phyloP scores from a whole-genome alignment of 2,797 vertebrate genomes.

The Cossypha heuglini region DNA sequence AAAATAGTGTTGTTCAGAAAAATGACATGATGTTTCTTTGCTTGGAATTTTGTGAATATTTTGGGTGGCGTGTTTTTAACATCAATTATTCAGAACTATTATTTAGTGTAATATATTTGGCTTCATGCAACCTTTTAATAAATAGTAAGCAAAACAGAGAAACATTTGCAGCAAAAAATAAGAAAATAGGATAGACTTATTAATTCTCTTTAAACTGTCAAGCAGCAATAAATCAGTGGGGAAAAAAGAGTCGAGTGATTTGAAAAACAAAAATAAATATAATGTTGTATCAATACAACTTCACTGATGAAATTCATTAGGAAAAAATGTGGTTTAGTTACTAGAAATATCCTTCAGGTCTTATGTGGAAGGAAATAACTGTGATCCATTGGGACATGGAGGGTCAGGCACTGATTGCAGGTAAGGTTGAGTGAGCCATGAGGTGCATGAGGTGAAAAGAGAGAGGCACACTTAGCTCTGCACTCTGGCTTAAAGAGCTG shows the following conservation, averaged over 20 bases:
- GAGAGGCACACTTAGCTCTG: not conserved
- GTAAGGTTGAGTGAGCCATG: not conserved
- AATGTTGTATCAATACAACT: not conserved
- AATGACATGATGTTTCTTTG: not conserved
- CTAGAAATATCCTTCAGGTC: not conserved
- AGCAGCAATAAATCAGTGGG: not conserved
- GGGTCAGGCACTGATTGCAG: not conserved
- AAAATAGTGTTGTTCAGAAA: not conserved
- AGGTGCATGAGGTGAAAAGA: not conserved
- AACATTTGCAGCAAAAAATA: not conserved
- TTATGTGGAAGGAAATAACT: not conserved
- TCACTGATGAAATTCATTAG: not conserved
- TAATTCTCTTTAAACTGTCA: conserved; percentile 32
- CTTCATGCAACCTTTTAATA: not conserved
- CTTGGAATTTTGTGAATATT: not conserved
- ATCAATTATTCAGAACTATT: not conserved
- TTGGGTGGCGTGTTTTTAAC: not conserved
- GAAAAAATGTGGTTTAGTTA: not conserved
- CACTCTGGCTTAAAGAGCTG: not conserved
- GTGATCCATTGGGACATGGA: not conserved
- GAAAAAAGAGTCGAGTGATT: not conserved
- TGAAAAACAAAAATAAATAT: not conserved
- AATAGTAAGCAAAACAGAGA: not conserved
- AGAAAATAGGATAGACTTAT: not conserved
- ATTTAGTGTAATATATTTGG: not conserved